These are phyloP conservation scores for Aphelenchoides besseyi DNA, from an alignment of 1,140 invertebrate genomes.

Conservation along the genomic window DNA sequence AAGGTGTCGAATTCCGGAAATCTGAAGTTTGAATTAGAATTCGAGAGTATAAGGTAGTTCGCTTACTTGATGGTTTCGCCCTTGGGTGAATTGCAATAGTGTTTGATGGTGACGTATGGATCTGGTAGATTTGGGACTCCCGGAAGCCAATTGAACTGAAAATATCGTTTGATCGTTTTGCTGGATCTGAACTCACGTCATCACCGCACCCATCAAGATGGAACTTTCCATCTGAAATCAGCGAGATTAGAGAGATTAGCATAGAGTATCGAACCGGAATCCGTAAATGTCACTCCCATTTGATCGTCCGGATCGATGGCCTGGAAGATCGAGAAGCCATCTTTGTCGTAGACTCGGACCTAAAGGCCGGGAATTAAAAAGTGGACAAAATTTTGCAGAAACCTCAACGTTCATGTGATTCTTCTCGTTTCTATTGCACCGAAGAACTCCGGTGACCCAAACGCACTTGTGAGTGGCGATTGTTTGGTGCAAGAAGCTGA, in stretches of 20 bases:
- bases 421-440: slow-evolving; percentile 23
- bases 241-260: neutral
- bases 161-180: too few species aligned
- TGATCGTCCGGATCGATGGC: slow-evolving; percentile 31
- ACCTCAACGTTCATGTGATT: slow-evolving; percentile 31
- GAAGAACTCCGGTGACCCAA: slow-evolving; percentile 27
- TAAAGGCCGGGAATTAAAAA: too few species aligned
- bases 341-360: slow-evolving; percentile 33
- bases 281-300: slow-evolving; percentile 20
- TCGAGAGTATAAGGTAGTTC: too few species aligned
- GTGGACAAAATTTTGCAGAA: too few species aligned
- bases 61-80: slow-evolving; percentile 43
- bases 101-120: slow-evolving; percentile 51
- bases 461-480: slow-evolving; percentile 22
- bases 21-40: too few species aligned
- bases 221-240: slow-evolving; percentile 41
- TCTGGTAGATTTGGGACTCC: slow-evolving; percentile 48
- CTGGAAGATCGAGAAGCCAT: slow-evolving; percentile 27
- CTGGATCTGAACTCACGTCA: slow-evolving; percentile 27
- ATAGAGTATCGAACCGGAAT: neutral
- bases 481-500: neutral
- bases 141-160: slow-evolving; percentile 46
- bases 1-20: slow-evolving; percentile 39
- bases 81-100: slow-evolving; percentile 51
- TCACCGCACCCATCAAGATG: slow-evolving; percentile 51